Evolutionary conservation across 2,888 invertebrate genomes (phyloP), one percentile per base, ranked within the genome.

Genomic region (Scaptomyza caliginosa): DNA sequence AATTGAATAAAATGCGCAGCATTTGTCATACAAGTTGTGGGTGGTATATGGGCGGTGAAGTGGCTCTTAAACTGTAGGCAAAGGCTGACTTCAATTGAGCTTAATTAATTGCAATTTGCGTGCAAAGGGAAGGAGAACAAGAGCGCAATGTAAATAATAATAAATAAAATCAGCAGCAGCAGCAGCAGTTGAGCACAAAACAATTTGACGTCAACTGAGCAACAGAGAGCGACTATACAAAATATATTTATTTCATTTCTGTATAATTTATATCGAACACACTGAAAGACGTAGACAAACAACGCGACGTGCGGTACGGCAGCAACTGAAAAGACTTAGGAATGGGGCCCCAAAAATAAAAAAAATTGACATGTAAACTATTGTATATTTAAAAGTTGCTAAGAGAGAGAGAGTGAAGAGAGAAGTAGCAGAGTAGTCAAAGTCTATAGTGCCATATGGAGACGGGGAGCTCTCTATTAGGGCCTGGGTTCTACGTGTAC

Each of bases 71-170:
- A 86, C 83, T 83, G 86, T 67, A 36, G 43, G 32, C 32, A 77
- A 57, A 42, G 13, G 32, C 2, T 16, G 65, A 57, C 59, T 65
- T 84, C 75, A 86, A 81, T 81, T 86, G 81, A 28, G 67, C 64
- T 84, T 81, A 86, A 81, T 81, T 86, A 86, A 81, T 63, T 72
- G 72, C 72, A 81, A 84, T 84, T 81, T 84, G 68, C 67, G 40
- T 24, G 21, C 17, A n/a, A 32, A 21, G n/a, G 32, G 1, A n/a
- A n/a, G n/a, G 32, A 42, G 30, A 43, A 11, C 11, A 7, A 17
- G 5, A 39, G 38, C 48, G 38, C 48, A 46, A 36, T 49, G 48
- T 52, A 55, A 60, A 72, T 38, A 69, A 43, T 30, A 46, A 60
- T 34, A 45, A 67, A 24, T 19, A 23, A 50, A 68, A 67, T 50